These are phyloP conservation scores for Cataglyphis hispanica DNA, from an alignment of 1,140 invertebrate genomes.

Conservation along the genomic window DNA sequence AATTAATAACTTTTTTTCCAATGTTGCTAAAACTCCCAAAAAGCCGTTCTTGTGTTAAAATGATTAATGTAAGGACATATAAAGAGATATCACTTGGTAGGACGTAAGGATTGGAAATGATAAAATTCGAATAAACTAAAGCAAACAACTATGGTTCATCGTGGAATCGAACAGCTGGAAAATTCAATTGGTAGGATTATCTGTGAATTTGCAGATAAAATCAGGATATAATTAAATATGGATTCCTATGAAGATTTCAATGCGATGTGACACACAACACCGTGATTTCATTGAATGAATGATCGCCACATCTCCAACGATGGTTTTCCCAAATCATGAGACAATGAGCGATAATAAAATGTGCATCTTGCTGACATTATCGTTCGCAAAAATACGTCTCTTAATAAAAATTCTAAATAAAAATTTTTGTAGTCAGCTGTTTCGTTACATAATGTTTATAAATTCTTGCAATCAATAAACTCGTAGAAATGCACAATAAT, in stretches of 20 bases:
- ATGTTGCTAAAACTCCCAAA: background rate
- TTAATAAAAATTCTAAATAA: too few species aligned
- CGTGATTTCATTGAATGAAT: conserved; percentile 52
- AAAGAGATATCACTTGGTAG: background rate
- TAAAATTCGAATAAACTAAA: conserved; percentile 34
- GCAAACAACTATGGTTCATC: conserved; percentile 28
- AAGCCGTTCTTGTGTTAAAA: background rate
- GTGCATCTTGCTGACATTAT: conserved; percentile 21
- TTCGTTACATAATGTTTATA: conserved; percentile 12
- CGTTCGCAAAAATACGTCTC: conserved; percentile 22
- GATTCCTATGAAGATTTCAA: conserved; percentile 60
- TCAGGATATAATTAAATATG: conserved; percentile 56
- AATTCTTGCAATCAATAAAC: background rate
- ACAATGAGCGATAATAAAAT: conserved; percentile 37
- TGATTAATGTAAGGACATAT: background rate
- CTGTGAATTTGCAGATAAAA: background rate
- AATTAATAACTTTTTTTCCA: conserved; percentile 1
- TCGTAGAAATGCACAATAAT: background rate
- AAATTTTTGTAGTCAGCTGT: background rate
- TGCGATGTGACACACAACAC: conserved; percentile 49
- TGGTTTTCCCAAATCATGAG: conserved; percentile 5
- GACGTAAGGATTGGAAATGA: conserved; percentile 8
- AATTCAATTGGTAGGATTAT: conserved; percentile 49
- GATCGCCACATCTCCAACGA: conserved; percentile 57
- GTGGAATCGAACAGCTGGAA: conserved; percentile 38